phyloP scores from a whole-genome alignment of 2,888 invertebrate species.

The Ceriagrion tenellum region DNA sequence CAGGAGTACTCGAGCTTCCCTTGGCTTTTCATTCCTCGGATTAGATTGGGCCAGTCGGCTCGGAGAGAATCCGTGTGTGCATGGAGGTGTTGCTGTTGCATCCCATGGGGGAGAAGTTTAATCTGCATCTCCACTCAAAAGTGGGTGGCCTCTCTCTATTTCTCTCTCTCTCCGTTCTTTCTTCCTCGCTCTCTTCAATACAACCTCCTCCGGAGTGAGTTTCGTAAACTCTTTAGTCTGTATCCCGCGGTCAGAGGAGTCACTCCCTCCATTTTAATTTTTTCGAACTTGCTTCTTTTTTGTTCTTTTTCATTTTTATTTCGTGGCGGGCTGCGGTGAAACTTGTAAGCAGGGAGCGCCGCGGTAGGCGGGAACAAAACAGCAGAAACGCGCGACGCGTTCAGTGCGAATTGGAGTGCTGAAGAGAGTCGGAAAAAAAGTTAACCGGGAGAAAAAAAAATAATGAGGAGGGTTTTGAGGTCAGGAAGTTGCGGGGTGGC shows the following conservation, averaged over 20 bases:
- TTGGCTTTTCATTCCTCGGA: background rate
- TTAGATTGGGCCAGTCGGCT: background rate
- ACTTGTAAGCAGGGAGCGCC: background rate
- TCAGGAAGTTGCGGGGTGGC: background rate
- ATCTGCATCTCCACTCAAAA: background rate
- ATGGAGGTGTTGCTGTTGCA: background rate
- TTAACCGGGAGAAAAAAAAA: too few relatives aligned
- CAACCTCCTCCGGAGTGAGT: background rate
- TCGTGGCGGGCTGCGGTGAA: background rate
- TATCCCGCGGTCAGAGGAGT: background rate
- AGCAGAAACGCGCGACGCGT: background rate
- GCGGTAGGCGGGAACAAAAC: background rate
- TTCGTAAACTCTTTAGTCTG: background rate
- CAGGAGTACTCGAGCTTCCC: background rate
- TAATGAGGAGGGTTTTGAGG: background rate
- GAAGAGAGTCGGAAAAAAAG: background rate
- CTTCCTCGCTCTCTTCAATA: background rate
- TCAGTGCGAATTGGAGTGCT: background rate
- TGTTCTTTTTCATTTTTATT: background rate
- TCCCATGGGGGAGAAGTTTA: background rate
- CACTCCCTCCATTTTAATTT: background rate
- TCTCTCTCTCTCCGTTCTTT: background rate
- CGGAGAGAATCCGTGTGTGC: background rate
- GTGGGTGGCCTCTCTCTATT: background rate
- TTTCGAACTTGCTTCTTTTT: background rate